Evolutionary conservation across 30 jellyfish, hydroid and myxozoan species (phyloP), one percentile per base, ranked within the genome.

Genomic region (Hydractinia echinata): DNA sequence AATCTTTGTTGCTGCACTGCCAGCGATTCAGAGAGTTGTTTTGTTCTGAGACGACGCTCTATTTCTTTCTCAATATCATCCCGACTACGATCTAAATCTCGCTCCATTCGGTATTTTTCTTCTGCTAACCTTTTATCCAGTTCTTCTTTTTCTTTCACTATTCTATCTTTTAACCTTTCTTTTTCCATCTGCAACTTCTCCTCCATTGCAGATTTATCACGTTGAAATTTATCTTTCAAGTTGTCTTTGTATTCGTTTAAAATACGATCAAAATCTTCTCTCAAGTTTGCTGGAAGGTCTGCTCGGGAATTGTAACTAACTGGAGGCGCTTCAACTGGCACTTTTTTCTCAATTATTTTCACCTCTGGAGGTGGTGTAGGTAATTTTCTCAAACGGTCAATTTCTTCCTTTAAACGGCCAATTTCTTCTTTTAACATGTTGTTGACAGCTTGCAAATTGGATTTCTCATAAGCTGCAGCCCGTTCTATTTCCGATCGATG

Each of bases 41-140:
- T 92, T 69, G 98, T 79, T 79, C 84, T 72, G 76, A 92, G 70
- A 54, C 86, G 82, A 56, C 96, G 81, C 69, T 92, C 98, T 67
- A 92, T 79, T 51, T 92, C 98, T 53, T 82, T 87, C 84, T 92
- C 98, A 82, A 92, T 92, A 54, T 92, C 98, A 8, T 92, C 96
- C 11, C 98, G 88, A 55, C 87, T 83, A 61, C 83, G 82, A 55
- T 85, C 86, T 79, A 86, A 58, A 20, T 92, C 98, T 13, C 77
- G 71, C 72, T 86, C 96, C 96, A 92, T 64, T 66, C 88, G 87
- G 60, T 58, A 76, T 73, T 88, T 91, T 30, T 92, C 98, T 60
- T 86, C 89, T 5, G 76, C 69, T 68, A 92, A 66, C 30, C 95
- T 79, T 67, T 79, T 86, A 55, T 86, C 95, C 80, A 83, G 20